Evolutionary conservation across 2,113 vertebrate genomes (phyloP), one percentile per base, ranked within the genome.

Genomic region (Psettodes erumei): DNA sequence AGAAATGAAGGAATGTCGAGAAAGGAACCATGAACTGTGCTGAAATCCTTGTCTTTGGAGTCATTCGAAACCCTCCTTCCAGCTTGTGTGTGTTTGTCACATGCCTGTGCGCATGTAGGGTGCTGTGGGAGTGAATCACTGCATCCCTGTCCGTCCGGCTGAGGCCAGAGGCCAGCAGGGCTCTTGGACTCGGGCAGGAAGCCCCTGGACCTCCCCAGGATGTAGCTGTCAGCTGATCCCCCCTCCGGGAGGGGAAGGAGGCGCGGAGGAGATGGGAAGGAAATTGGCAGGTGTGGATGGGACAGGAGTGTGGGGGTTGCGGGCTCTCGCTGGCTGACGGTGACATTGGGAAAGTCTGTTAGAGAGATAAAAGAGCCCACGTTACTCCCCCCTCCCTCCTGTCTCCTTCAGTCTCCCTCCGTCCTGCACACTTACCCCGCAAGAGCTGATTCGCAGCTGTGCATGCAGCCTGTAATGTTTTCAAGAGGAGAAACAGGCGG

Each of bases 191-290:
- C 43, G 69, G 72, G 64, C 90, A 92, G 92, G 92, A 94, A 93
- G 79, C 75, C 81, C 79, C 84, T 79, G 81, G 86, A 81, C 79
- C 88, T 84, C 75, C 83, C 82, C 87, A 93, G 93, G 92, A 94
- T 93, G 92, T 87, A 84, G 85, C 90, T 93, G 90, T 93, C 92
- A 91, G 90, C 90, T 90, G 89, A 92, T 91, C 64, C 82, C 53
- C 51, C 86, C 71, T 75, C 16, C 48, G 78, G 86, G 89, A 90
- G 80, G 71, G 69, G 69, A 70, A 82, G 66, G 79, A 67, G 42
- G 63, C 60, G 69, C 82, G 71, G 42, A 73, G 79, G 86, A 79
- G 80, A 80, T 48, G 28, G 77, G 74, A 67, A 75, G 71, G 68
- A 69, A 71, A 69, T 85, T 86, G 85, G 85, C 88, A 89, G 84